Percentiles rank a stretch among this genome's conserved stretches.
These are phyloP conservation scores for Panthera uncia DNA, from an alignment of 2,113 vertebrate genomes.

Conservation along the genomic window DNA sequence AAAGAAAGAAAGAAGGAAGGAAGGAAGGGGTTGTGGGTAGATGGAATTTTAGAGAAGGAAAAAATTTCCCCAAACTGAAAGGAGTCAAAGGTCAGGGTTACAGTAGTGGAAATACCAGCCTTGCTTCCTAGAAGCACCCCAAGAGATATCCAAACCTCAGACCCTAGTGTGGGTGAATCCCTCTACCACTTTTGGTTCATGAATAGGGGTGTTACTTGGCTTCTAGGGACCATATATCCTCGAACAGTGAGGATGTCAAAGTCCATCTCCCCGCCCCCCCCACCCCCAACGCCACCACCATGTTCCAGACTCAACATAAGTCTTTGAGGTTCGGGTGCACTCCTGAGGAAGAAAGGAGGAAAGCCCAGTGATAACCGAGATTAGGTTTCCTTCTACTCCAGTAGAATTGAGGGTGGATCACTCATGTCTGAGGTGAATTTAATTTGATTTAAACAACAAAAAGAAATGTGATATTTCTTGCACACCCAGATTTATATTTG, in stretches of 20 bases:
- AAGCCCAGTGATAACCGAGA: not conserved
- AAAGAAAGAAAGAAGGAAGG: not conserved
- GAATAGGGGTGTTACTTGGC: not conserved
- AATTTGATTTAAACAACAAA: conserved; percentile 31
- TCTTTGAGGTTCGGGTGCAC: not conserved
- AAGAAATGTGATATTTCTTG: not conserved
- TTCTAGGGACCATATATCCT: not conserved
- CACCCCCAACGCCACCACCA: no score
- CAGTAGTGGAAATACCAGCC: not conserved
- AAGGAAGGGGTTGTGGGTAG: not conserved
- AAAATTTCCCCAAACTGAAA: not conserved
- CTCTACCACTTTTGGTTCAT: not conserved
- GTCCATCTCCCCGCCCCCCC: not conserved
- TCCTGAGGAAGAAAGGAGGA: not conserved
- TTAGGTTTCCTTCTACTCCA: not conserved
- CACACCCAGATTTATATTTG: not conserved
- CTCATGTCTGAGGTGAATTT: not conserved
- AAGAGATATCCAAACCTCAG: not conserved
- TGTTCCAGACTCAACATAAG: not conserved
- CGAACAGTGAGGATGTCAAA: not conserved
- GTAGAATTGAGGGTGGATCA: not conserved
- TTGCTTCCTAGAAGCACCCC: not conserved
- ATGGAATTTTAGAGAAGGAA: not conserved
- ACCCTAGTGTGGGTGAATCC: not conserved
- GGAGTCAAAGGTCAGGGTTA: not conserved